phyloP scores from a whole-genome alignment of 2,797 vertebrate species.

The Anomalospiza imberbis region DNA sequence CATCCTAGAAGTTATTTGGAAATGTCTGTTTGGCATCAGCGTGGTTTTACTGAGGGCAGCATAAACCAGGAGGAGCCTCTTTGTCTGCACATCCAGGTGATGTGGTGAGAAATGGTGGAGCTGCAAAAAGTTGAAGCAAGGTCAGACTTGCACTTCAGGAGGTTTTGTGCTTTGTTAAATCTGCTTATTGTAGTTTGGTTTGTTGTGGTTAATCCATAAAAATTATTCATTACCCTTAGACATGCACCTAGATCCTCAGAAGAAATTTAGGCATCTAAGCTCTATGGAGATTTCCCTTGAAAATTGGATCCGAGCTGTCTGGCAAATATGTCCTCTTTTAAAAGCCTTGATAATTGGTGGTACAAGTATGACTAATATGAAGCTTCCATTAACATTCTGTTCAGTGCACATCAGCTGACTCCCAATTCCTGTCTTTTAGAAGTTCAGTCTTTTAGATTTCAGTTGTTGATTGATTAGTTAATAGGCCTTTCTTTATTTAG shows the following conservation, averaged over 20 bases:
- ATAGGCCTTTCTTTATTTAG: conserved; percentile 34
- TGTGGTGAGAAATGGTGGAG: neutral
- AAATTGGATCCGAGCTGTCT: conserved; percentile 17
- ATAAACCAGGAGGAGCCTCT: conserved; percentile 17
- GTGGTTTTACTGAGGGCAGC: conserved; percentile 15
- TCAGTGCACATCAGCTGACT: conserved; percentile 42
- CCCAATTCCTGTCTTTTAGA: conserved; percentile 14
- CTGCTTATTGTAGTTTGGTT: neutral
- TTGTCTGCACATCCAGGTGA: conserved; percentile 20
- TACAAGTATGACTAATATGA: conserved; percentile 35
- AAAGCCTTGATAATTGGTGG: conserved; percentile 58
- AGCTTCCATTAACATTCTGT: conserved; percentile 52
- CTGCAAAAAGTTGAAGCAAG: conserved; percentile 1
- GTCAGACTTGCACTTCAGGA: conserved; percentile 7
- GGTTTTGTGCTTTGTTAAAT: conserved; percentile 16
- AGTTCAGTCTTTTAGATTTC: conserved; percentile 16
- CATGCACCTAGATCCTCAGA: neutral
- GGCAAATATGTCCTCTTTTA: conserved; percentile 41
- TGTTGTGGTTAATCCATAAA: conserved; percentile 38
- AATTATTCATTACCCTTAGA: conserved; percentile 20
- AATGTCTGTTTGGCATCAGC: neutral
- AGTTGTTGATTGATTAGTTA: conserved; percentile 24
- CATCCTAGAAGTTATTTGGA: conserved; percentile 1
- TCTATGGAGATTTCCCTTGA: neutral
- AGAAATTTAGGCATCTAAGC: neutral